These are phyloP conservation scores for Macrobrachium rosenbergii DNA, from an alignment of 1,140 invertebrate species.

Conservation along the genomic window DNA sequence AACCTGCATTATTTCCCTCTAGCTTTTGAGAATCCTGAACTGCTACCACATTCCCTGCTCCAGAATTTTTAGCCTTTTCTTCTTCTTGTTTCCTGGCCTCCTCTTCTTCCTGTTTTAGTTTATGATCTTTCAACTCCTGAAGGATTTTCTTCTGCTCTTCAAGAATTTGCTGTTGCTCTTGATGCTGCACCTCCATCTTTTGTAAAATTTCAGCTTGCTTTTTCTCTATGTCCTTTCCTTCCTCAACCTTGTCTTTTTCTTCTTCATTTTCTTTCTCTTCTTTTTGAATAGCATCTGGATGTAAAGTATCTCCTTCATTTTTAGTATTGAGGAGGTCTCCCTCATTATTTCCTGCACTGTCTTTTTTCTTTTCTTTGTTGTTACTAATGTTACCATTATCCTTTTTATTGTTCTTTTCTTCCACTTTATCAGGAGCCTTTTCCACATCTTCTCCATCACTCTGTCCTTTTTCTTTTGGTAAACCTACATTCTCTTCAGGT, in stretches of 20 bases:
- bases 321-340: neutral
- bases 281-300: constrained; percentile 52
- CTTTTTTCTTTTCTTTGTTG: neutral
- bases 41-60: neutral
- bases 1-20: too few relatives aligned
- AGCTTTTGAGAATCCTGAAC: neutral
- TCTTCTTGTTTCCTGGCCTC: constrained; percentile 10
- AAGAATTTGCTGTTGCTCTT: constrained; percentile 46
- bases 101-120: constrained; percentile 36
- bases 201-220: constrained; percentile 46
- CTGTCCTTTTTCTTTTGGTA: neutral
- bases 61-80: neutral
- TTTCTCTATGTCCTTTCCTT: constrained; percentile 26
- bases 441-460: neutral
- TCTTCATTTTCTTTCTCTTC: constrained; percentile 48
- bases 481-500: neutral
- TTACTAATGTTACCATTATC: neutral
- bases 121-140: constrained; percentile 53
- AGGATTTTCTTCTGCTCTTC: constrained; percentile 54
- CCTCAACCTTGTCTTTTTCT: neutral
- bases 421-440: neutral
- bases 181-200: constrained; percentile 48
- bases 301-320: constrained; percentile 23
- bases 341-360: neutral
- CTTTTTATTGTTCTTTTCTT: neutral